A percentile compares a stretch with the other conserved stretches of the same genome.
phyloP scores from a whole-genome alignment of 2,113 vertebrate species.

The Pelobates fuscus region DNA sequence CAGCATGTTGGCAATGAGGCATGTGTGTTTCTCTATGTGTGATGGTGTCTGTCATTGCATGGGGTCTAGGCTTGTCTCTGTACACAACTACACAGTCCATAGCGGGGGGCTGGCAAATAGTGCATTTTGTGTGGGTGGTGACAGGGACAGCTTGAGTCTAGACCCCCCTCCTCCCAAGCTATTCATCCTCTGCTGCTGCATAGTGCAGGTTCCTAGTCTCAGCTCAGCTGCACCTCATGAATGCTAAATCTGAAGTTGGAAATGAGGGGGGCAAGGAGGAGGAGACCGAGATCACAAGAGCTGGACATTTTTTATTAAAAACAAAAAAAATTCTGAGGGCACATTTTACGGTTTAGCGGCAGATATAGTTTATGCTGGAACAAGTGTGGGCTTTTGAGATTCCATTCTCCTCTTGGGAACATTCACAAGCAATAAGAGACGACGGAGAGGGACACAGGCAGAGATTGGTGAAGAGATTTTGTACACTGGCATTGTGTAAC shows the following conservation, averaged over 20 bases:
- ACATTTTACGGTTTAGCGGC: background rate
- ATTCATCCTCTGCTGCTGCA: background rate
- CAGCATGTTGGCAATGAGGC: background rate
- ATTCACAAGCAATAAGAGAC: background rate
- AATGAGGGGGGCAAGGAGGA: no score
- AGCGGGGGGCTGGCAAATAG: no score
- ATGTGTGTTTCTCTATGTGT: background rate
- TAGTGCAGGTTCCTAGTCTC: background rate
- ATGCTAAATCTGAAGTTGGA: no score
- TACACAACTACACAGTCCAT: no score
- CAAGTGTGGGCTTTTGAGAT: background rate
- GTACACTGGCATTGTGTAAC: background rate
- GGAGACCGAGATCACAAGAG: background rate
- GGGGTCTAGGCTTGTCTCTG: background rate
- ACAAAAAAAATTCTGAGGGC: background rate
- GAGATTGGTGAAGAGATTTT: background rate
- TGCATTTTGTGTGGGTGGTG: background rate
- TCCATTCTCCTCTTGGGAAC: background rate
- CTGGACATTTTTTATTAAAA: background rate
- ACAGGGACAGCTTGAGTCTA: no score
- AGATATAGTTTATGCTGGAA: background rate
- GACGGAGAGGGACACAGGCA: background rate
- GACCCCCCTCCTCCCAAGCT: background rate
- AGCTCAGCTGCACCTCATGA: background rate
- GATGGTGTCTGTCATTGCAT: background rate